Percentiles rank a stretch among this genome's conserved stretches.
These are phyloP conservation scores for Pachliopta kotzebuea DNA, from an alignment of 2,888 invertebrate genomes.

Conservation along the genomic window DNA sequence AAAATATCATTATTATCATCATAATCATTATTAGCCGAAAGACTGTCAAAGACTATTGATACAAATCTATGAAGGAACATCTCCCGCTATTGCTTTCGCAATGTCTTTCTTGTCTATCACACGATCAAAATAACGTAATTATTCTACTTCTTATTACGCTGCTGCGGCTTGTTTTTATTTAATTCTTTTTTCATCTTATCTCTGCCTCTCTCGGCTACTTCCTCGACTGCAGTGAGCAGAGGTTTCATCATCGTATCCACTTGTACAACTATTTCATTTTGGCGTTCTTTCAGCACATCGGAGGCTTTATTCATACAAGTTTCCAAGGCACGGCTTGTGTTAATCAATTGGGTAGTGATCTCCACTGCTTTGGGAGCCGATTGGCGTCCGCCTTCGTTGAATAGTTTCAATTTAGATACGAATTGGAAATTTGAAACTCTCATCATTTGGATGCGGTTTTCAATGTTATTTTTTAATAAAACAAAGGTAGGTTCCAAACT, in stretches of 20 bases:
- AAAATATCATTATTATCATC: too few species aligned
- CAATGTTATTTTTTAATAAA: conserved; percentile 43
- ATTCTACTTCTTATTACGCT: neutral
- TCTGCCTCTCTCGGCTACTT: conserved; percentile 26
- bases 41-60: too few species aligned
- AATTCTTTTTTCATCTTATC: neutral
- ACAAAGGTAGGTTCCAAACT: conserved; percentile 49
- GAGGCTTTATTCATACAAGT: conserved; percentile 40
- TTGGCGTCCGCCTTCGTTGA: conserved; percentile 57
- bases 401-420: conserved; percentile 51
- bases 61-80: too few species aligned
- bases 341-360: conserved; percentile 44
- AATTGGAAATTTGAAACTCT: conserved; percentile 62
- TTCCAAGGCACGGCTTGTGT: conserved; percentile 54
- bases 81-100: too few species aligned
- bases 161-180: neutral
- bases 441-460: conserved; percentile 53
- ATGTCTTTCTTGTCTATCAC: too few species aligned
- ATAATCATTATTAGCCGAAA: too few species aligned
- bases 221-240: conserved; percentile 46
- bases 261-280: conserved; percentile 43
- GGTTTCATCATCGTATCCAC: conserved; percentile 52
- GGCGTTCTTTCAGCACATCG: conserved; percentile 49
- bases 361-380: conserved; percentile 52
- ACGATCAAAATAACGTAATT: neutral